Evolutionary conservation across 2,888 invertebrate species (phyloP).

Genomic region (Crocallis elinguaria): DNA sequence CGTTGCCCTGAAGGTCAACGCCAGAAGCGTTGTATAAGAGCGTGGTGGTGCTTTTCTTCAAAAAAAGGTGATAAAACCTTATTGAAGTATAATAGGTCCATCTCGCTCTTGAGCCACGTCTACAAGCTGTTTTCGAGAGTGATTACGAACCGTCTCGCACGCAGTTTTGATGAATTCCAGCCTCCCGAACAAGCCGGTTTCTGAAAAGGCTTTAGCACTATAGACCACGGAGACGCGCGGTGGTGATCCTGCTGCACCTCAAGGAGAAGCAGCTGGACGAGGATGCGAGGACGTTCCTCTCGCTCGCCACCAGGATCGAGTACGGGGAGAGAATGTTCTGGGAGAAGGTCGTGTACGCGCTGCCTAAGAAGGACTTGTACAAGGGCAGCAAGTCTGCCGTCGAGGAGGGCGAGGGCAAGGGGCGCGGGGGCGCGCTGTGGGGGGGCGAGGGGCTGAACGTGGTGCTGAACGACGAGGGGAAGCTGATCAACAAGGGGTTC

Average conservation of each 20-base stretch:
- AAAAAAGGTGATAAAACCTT: too few species aligned
- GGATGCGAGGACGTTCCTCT: constrained; percentile 86
- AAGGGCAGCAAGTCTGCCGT: background rate
- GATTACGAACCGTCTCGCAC: too few species aligned
- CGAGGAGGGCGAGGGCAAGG: background rate
- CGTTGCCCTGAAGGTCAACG: too few species aligned
- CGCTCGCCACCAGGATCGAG: constrained; percentile 91
- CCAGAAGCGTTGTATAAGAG: too few species aligned
- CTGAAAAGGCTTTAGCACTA: too few species aligned
- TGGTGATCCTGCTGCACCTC: constrained; percentile 88
- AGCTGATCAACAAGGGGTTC: constrained; percentile 10
- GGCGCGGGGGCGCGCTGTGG: background rate
- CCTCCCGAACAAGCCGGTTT: too few species aligned
- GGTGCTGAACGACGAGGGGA: constrained; percentile 5
- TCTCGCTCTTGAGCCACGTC: too few species aligned
- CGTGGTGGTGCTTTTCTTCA: too few species aligned
- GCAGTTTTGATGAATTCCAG: too few species aligned
- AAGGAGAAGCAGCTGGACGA: constrained; percentile 70
- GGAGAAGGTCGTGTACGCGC: constrained; percentile 89
- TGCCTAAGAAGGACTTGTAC: constrained; percentile 64
- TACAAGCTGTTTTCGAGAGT: too few species aligned
- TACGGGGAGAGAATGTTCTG: constrained; percentile 93
- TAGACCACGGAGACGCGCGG: constrained; percentile 88
- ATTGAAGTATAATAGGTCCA: too few species aligned
- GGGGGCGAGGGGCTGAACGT: constrained; percentile 7